Percentiles rank a stretch among this genome's conserved stretches.
Conservation (phyloP, 2,888 invertebrate genomes). For the Plebejus argus region DNA sequence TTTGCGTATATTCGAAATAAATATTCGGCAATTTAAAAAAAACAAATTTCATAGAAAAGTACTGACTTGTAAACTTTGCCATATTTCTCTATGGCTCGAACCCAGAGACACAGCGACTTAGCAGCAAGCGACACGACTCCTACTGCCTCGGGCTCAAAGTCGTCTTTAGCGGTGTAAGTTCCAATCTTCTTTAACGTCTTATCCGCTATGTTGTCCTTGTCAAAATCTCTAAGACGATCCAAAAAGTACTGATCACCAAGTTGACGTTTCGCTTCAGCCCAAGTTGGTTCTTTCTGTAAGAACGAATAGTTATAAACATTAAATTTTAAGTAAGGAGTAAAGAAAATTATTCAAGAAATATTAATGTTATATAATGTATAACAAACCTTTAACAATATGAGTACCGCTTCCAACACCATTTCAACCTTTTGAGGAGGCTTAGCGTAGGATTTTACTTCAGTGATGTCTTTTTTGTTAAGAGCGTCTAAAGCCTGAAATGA, state of each 20-base stretch:
- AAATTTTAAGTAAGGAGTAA: too few relatives aligned
- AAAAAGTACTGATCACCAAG: conserved; percentile 91
- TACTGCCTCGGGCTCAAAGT: conserved; percentile 93
- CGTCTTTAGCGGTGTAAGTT: conserved; percentile 88
- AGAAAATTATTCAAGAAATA: too few relatives aligned
- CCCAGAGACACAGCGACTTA: conserved; percentile 94
- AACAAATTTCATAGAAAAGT: neutral
- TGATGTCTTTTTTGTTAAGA: conserved; percentile 91
- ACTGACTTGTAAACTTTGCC: conserved; percentile 91
- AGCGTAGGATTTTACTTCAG: conserved; percentile 94
- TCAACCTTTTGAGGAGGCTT: conserved; percentile 93
- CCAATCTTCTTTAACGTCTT: conserved; percentile 90
- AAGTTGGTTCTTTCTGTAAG: conserved; percentile 86
- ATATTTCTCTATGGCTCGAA: conserved; percentile 94
- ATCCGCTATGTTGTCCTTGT: conserved; percentile 93
- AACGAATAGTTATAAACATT: neutral
- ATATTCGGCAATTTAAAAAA: neutral
- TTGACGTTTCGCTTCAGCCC: conserved; percentile 93
- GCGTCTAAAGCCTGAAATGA: conserved; percentile 84
- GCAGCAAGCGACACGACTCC: conserved; percentile 92
- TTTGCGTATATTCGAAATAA: too few relatives aligned
- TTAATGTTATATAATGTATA: too few relatives aligned
- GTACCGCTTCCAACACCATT: conserved; percentile 94
- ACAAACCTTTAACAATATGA: conserved; percentile 85
- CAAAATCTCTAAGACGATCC: conserved; percentile 89